Evolutionary conservation across 2,113 vertebrate genomes (phyloP).

Genomic region (Gallinago undulata): DNA sequence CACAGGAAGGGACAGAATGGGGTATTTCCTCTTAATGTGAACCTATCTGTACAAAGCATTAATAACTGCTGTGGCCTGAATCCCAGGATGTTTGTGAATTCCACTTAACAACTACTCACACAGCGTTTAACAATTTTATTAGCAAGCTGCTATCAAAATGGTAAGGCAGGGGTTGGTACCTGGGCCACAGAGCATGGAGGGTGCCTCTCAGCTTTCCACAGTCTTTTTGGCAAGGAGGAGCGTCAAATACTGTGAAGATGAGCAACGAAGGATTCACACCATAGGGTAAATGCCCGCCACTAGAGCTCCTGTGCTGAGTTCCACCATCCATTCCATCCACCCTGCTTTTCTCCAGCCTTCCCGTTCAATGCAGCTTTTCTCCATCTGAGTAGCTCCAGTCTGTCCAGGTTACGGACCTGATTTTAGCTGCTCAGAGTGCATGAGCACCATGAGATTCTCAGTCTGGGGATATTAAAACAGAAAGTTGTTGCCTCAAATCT

Average conservation of each 20-base stretch:
- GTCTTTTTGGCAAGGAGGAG: neutral
- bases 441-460: neutral
- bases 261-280: neutral
- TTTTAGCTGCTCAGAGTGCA: neutral
- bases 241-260: neutral
- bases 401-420: neutral
- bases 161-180: neutral
- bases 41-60: neutral
- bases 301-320: neutral
- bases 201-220: neutral
- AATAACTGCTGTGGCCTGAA: neutral
- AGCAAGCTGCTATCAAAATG: neutral
- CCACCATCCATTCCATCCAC: neutral
- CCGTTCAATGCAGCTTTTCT: neutral
- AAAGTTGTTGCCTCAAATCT: neutral
- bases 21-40: neutral
- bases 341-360: neutral
- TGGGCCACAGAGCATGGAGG: neutral
- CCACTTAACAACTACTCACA: neutral
- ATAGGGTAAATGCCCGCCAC: neutral
- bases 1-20: neutral
- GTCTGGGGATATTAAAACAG: neutral
- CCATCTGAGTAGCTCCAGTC: neutral
- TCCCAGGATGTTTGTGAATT: fast-evolving
- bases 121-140: neutral